Base-by-base conservation (phyloP, 2,113 vertebrate species). In the Apteryx mantelli region DNA sequence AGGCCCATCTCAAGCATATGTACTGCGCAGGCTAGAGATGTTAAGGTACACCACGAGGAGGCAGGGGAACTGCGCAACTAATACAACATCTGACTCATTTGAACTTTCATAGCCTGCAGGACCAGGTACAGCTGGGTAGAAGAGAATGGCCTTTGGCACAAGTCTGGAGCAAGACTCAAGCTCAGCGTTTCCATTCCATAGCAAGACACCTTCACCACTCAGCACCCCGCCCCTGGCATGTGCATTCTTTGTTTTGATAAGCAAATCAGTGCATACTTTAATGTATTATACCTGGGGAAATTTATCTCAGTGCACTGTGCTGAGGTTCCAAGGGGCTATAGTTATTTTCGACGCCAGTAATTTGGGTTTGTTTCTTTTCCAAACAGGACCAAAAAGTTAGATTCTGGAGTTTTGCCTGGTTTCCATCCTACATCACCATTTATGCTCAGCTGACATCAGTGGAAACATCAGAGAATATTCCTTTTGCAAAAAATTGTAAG, bases 201-300 rank as follows among this genome's bases (percentile, higher is more conserved):
- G 68, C 32, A 96, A 90, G 76, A 84, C 55, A 96, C 76, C 46
- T 82, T 78, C 46, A 52, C 42, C 26, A 88, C 80, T 88, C 80
- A 60, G 86, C 38, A 50, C 82, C 65, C 69, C 93, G 88, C 88
- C 92, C 82, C 65, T 90, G 69, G 80, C 56, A 0, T 95, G 93
- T 97, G 74, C 65, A 92, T 95, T 93, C 91, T 89, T 86, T 93
- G 56, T 92, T 95, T 93, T 91, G 92, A 95, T 97, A 96, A 96
- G 88, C 65, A 97, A 92, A 96, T 94, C 77, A 88, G 82, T 76
- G 53, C 0, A 0, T 93, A 83, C 42, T 88, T 96, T 69, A 88
- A 86, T 79, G 88, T 76, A 90, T 92, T 94, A 79, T 64, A 94
- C 94, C 88, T 89, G 65, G 22, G 86, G 96, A 80, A 89, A 93